Evolutionary conservation across 2,113 vertebrate genomes (phyloP), one percentile per base, ranked within the genome.

Genomic region (Heliornis fulica): DNA sequence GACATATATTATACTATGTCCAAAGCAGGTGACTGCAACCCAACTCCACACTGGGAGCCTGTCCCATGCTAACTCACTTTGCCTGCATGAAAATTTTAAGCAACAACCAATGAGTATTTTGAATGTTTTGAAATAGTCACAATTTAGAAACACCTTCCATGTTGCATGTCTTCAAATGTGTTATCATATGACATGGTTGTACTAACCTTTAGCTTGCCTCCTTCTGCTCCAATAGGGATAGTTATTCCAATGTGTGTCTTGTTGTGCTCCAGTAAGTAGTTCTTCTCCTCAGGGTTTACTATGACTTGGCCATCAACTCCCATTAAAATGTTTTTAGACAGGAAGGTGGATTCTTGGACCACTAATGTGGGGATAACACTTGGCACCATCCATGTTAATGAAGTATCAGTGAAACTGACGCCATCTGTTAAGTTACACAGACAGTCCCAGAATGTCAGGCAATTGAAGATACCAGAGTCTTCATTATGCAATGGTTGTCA

Each of bases 311-410:
- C 98, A 59, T 98, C 84, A 0, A 98, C 76, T 21, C 98, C 98
- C 93, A 99, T 94, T 88, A 97, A 83, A 61, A 98, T 92, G 50
- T 91, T 98, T 84, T 98, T 63, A 29, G 98, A 95, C 6, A 85
- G 31, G 26, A 97, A 96, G 12, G 92, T 87, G 5, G 69, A 41
- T 28, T 97, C 94, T 45, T 96, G 96, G 63, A 97, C 89, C 19
- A 99, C 94, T 38, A 97, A 92, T 4, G 98, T 98, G 88, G 97
- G 97, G 15, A 99, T 98, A 65, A 90, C 69, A 9, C 72, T 85
- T 43, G 99, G 99, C 51, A 99, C 87, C 32, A 82, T 97, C 99
- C 99, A 99, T 51, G 89, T 98, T 75, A 99, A 96, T 0, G 32
- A 38, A 12, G 95, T 80, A 10, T 93, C 45, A 0, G 97, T 98